Evolutionary conservation across 2,797 vertebrate genomes (phyloP), one percentile per base, ranked within the genome.

Genomic region (Pipistrellus pipistrellus): DNA sequence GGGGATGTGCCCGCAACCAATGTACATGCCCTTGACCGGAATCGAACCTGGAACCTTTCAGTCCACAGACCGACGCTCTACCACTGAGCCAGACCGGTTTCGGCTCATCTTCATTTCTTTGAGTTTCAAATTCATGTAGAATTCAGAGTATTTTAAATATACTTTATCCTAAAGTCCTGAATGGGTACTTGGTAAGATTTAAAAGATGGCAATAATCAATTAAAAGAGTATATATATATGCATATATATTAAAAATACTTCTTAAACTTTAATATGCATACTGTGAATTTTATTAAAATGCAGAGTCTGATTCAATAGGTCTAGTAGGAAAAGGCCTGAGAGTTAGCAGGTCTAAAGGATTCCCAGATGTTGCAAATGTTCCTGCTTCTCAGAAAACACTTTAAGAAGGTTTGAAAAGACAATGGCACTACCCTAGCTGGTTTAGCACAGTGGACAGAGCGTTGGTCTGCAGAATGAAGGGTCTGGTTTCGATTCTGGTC

Each of bases 241-340:
- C 13, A 48, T 48, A 48, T 48, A 48, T 48, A 51, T 18, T 13
- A 51, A 18, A 53, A 53, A 10, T 77, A 30, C 18, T 88, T 48
- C 80, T 91, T 83, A 87, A 93, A 73, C 38, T n/a, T 68, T 69
- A 93, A 92, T 73, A 73, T 41, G 51, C 30, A 95, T 44, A 48
- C 27, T 85, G n/a, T 57, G n/a, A n/a, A 81, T 66, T 27, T 90
- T 85, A 69, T 82, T 85, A 91, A 94, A 96, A 89, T 62, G 21
- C 20, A 53, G 23, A 82, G 76, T 90, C 48, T 92, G 35, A 95
- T 71, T 90, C 41, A 72, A 59, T 30, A 87, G 57, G 35, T 78
- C 69, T 94, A 59, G 32, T 53, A 21, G 53, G 48, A 55, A 38
- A 95, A 30, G 44, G 73, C 32, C 51, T 85, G 38, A 92, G 25